Percentiles rank a stretch among this genome's conserved stretches.
Evolutionary conservation across 2,113 vertebrate genomes (phyloP).

Genomic region (Muntiacus reevesi): DNA sequence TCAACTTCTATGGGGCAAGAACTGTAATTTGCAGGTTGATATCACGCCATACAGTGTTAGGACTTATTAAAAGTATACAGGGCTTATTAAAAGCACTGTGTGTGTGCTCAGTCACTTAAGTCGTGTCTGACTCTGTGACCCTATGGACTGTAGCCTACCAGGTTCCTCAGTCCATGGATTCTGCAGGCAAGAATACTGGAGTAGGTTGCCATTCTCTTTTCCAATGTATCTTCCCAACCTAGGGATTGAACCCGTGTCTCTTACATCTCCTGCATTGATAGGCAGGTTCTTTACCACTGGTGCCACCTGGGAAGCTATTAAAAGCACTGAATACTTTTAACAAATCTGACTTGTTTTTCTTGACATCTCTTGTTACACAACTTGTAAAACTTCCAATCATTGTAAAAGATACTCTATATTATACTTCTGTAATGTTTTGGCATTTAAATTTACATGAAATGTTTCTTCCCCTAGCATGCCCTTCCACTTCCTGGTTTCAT

Average conservation of each 20-base stretch:
- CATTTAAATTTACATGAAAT: neutral
- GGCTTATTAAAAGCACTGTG: neutral
- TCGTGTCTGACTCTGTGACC: neutral
- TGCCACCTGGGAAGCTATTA: neutral
- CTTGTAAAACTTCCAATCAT: neutral
- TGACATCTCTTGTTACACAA: neutral
- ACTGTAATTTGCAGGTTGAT: neutral
- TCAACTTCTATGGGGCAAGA: neutral
- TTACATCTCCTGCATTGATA: neutral
- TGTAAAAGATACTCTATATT: neutral
- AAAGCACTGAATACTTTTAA: neutral
- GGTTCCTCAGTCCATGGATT: neutral
- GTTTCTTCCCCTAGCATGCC: constrained; percentile 85
- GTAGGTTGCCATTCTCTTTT: neutral
- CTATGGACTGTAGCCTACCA: neutral
- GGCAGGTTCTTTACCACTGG: neutral
- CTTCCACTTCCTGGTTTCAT: constrained; percentile 95
- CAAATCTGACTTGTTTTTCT: neutral
- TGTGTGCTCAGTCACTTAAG: neutral
- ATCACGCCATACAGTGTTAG: neutral
- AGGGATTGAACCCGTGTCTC: neutral
- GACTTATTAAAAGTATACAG: neutral
- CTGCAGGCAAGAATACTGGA: neutral
- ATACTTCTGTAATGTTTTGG: rapidly evolving
- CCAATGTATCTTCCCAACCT: neutral